Conservation (phyloP, 2,797 vertebrate genomes). For the Rhabdomys pumilio region DNA sequence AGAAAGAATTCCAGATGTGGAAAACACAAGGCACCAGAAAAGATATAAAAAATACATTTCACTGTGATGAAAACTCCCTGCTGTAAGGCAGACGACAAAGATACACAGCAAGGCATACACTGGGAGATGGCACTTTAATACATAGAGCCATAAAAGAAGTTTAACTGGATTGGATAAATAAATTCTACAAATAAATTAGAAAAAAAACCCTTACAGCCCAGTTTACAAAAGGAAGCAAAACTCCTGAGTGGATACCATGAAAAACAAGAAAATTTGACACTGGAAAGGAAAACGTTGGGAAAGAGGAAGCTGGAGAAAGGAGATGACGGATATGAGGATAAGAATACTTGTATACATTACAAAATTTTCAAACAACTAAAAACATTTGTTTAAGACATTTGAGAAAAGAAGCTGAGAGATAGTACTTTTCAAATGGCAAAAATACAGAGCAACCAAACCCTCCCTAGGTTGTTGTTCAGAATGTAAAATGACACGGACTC, state of each 20-base stretch:
- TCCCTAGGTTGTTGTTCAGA: not conserved
- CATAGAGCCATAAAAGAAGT: not conserved
- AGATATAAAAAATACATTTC: not conserved
- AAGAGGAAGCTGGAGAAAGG: not conserved
- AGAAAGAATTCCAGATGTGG: not conserved
- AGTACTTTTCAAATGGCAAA: not conserved
- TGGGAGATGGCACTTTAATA: not conserved
- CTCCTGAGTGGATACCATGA: not conserved
- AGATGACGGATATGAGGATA: accelerated
- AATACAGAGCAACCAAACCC: not conserved
- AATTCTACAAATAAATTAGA: not conserved
- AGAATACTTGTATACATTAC: not conserved
- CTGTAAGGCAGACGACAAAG: conserved; percentile 3
- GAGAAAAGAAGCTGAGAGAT: not conserved
- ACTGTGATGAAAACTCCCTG: not conserved
- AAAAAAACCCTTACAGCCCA: not conserved
- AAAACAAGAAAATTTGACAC: not conserved
- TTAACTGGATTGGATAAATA: not conserved
- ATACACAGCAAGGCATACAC: not conserved
- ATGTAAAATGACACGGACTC: not conserved
- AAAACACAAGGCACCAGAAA: not conserved
- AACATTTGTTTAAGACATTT: not conserved
- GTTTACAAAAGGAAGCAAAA: not conserved
- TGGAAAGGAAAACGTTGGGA: not conserved
- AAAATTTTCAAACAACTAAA: not conserved